Conservation (phyloP, 1,140 invertebrate genomes). For the Zophobas atratus region DNA sequence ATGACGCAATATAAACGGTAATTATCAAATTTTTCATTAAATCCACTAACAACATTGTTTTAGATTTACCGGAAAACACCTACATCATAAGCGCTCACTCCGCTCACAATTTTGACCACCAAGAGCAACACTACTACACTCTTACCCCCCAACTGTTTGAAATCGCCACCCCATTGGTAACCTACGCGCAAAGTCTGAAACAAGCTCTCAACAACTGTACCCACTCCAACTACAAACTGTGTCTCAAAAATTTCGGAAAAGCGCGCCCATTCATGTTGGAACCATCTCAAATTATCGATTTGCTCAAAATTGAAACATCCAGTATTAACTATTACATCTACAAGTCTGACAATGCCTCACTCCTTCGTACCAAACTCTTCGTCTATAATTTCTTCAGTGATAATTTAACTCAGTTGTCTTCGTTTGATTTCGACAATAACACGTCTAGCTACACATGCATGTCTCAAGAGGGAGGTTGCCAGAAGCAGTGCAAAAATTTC, state of each 20-base stretch:
- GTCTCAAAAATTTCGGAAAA: constrained; percentile 55
- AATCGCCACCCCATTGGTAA: constrained; percentile 58
- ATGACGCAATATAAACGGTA: constrained; percentile 59
- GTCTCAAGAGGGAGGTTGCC: not conserved
- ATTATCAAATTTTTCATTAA: constrained; percentile 1
- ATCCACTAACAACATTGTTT: constrained; percentile 49
- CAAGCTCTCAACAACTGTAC: constrained; percentile 59
- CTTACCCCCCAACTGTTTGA: constrained; percentile 60
- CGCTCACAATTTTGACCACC: constrained; percentile 17
- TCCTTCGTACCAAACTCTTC: constrained; percentile 56
- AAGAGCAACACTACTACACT: constrained; percentile 52
- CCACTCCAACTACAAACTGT: constrained; percentile 60
- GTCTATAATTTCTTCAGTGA: constrained; percentile 60
- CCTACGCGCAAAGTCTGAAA: constrained; percentile 51
- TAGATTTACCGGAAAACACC: constrained; percentile 57
- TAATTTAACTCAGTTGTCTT: constrained; percentile 55
- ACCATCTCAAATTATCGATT: constrained; percentile 50
- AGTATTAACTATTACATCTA: constrained; percentile 26
- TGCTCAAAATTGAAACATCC: constrained; percentile 61
- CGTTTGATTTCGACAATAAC: constrained; percentile 23
- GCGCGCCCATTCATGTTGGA: constrained; percentile 15
- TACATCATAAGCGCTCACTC: constrained; percentile 58
- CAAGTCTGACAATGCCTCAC: constrained; percentile 48
- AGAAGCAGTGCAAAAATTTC: constrained; percentile 28
- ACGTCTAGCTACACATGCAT: not conserved